These are phyloP conservation scores for Mormyrus hasselquistii DNA, from an alignment of 2,797 vertebrate genomes.

Conservation along the genomic window DNA sequence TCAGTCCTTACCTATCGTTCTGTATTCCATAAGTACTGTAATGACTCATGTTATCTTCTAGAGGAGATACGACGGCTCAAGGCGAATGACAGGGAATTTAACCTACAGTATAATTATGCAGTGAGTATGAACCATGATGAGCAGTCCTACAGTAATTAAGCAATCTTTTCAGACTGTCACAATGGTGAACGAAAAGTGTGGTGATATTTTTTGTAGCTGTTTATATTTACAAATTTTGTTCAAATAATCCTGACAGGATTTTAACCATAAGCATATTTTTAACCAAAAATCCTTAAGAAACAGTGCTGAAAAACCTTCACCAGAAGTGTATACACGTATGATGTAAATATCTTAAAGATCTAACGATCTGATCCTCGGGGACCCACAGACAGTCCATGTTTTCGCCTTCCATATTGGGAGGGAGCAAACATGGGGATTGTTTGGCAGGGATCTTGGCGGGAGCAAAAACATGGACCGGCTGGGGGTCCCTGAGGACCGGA, in stretches of 20 bases:
- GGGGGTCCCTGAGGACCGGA: not conserved
- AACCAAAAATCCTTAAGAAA: not conserved
- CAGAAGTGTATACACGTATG: not conserved
- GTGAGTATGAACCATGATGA: slow-evolving; percentile 59
- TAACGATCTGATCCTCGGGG: not conserved
- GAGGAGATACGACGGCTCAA: slow-evolving; percentile 76
- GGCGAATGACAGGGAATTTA: slow-evolving; percentile 81
- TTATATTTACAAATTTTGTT: not conserved
- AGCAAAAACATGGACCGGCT: not conserved
- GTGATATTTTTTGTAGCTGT: not conserved
- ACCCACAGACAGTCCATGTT: not conserved
- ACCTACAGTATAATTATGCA: slow-evolving; percentile 76
- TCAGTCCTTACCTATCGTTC: not conserved
- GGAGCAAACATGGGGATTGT: too few species aligned
- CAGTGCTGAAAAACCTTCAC: not conserved
- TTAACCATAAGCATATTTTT: not conserved
- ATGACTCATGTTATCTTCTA: slow-evolving; percentile 40
- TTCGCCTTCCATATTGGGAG: not conserved
- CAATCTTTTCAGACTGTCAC: not conserved
- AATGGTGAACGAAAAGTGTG: not conserved
- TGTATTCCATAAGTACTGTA: not conserved
- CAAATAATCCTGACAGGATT: not conserved
- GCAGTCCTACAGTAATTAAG: not conserved
- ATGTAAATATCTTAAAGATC: not conserved
- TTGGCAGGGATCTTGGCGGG: not conserved